phyloP scores from a whole-genome alignment of 2,888 invertebrate genomes.

The Tetragnatha montana region DNA sequence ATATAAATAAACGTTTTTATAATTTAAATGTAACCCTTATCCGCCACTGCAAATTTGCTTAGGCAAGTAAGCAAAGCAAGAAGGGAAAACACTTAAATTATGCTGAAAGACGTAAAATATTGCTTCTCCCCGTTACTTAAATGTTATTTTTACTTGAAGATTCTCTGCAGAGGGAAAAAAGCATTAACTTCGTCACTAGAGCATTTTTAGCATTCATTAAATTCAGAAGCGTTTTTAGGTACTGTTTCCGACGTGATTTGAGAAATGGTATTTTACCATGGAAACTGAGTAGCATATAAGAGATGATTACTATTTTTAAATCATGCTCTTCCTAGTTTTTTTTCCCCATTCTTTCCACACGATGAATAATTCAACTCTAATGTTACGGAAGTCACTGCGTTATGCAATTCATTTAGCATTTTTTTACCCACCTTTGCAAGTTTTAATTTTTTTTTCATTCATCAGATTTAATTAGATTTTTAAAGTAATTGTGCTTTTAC shows the following conservation, averaged over 20 bases:
- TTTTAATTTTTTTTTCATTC: conserved; percentile 1
- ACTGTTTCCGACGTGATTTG: not conserved
- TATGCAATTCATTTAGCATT: not conserved
- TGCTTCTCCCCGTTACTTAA: not conserved
- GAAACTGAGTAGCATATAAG: not conserved
- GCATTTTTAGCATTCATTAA: conserved; percentile 13
- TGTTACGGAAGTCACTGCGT: not conserved
- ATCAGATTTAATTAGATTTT: conserved; percentile 23
- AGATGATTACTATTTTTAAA: not conserved
- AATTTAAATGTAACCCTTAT: not conserved
- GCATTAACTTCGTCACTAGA: not conserved
- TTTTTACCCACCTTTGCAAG: not conserved
- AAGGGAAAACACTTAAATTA: not conserved
- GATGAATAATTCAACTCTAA: conserved; percentile 13
- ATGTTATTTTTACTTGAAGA: not conserved
- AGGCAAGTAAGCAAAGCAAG: not conserved
- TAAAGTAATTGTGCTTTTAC: conserved; percentile 19
- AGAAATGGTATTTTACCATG: not conserved
- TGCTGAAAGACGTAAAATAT: not conserved
- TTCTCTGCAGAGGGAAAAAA: not conserved
- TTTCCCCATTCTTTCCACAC: no score
- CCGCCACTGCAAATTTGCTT: not conserved
- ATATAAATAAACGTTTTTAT: not conserved
- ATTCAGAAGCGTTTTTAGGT: not conserved
- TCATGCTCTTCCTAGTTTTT: not conserved